These are phyloP conservation scores for Ctenomys sociabilis DNA, from an alignment of 2,113 vertebrate species.

Conservation along the genomic window DNA sequence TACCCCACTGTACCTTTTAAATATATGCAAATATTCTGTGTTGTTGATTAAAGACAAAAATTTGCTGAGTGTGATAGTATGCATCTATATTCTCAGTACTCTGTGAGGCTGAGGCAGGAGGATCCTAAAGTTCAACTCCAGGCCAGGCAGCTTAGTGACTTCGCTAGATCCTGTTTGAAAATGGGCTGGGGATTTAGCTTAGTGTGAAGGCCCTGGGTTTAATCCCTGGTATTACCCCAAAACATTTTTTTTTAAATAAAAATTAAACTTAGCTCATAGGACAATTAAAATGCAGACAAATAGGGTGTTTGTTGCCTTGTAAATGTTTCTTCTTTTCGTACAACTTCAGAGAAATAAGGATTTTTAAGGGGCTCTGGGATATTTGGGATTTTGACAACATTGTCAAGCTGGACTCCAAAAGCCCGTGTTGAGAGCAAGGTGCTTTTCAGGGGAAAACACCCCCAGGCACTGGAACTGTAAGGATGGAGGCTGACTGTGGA, in stretches of 20 bases:
- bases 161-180: background rate
- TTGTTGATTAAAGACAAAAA: background rate
- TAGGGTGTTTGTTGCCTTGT: background rate
- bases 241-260: background rate
- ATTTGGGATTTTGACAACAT: slow-evolving; percentile 12
- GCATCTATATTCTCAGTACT: background rate
- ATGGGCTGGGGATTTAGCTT: background rate
- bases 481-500: background rate
- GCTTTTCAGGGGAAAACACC: background rate
- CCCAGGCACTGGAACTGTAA: background rate
- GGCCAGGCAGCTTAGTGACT: background rate
- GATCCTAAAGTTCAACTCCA: background rate
- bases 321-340: background rate
- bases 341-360: background rate
- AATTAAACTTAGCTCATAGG: background rate
- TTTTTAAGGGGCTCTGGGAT: background rate
- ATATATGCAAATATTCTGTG: background rate
- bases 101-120: background rate
- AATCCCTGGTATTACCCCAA: background rate
- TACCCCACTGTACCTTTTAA: background rate
- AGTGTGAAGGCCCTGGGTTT: background rate
- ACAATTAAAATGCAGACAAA: slow-evolving; percentile 9
- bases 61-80: background rate
- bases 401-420: slow-evolving; percentile 8
- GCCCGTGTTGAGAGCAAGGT: background rate